Conservation (phyloP, 2,888 invertebrate species). For the Standfussiana lucernea region DNA sequence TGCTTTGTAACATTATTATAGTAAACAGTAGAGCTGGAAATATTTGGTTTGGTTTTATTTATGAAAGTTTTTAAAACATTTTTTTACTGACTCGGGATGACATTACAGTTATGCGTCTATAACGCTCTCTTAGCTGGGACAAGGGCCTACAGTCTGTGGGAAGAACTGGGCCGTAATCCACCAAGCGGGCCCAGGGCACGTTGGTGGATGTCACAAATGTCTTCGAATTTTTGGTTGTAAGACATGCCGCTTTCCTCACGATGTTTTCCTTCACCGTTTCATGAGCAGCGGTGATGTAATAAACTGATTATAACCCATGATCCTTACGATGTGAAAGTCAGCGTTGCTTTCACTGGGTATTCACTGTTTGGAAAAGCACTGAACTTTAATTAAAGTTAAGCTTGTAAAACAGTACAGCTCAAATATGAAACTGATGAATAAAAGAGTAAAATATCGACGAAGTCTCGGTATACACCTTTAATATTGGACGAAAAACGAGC, state of each 20-base stretch:
- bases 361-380: neutral
- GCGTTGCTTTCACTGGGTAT: neutral
- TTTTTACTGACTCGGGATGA: neutral
- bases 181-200: neutral
- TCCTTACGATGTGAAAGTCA: neutral
- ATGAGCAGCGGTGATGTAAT: neutral
- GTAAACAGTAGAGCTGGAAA: neutral
- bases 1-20: neutral
- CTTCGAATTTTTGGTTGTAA: neutral
- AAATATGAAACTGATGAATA: neutral
- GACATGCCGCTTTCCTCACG: neutral
- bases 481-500: slow-evolving; percentile 1
- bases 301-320: neutral
- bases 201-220: neutral
- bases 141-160: neutral
- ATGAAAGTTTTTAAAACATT: neutral
- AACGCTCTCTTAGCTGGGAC: neutral
- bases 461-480: neutral
- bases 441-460: neutral
- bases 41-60: neutral
- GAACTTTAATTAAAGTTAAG: neutral
- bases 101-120: neutral
- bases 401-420: neutral
- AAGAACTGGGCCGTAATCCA: too few relatives aligned
- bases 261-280: neutral